Conservation (phyloP, 1,140 invertebrate species). For the Calosoma granatense region DNA sequence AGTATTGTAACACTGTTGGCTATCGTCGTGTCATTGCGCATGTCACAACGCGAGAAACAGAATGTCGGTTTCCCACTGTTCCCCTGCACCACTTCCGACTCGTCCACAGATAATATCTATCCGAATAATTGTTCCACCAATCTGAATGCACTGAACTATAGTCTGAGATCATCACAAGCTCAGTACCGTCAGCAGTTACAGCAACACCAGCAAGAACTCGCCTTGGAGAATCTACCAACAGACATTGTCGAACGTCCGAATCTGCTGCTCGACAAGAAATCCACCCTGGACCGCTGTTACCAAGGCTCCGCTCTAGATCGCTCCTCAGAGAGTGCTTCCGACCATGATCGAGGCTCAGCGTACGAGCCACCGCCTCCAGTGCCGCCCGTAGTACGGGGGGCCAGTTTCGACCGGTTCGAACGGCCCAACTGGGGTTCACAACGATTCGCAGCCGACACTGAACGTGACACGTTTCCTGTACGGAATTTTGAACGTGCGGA, state of each 20-base stretch:
- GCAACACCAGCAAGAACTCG: constrained; percentile 36
- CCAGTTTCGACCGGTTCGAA: constrained; percentile 32
- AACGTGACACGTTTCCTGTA: constrained; percentile 17
- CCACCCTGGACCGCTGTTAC: constrained; percentile 36
- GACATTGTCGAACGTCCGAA: constrained; percentile 40
- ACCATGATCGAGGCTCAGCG: not conserved
- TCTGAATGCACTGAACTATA: constrained; percentile 73
- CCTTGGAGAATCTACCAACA: constrained; percentile 39
- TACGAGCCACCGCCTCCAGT: not conserved
- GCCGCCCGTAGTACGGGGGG: constrained; percentile 16
- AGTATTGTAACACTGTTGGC: constrained; percentile 70
- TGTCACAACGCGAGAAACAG: constrained; percentile 45
- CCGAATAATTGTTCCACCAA: constrained; percentile 77
- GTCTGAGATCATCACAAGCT: constrained; percentile 63
- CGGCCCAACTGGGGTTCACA: constrained; percentile 32
- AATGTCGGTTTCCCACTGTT: constrained; percentile 61
- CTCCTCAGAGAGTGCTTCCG: not conserved
- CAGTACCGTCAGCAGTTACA: constrained; percentile 39
- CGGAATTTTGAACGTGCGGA: constrained; percentile 17
- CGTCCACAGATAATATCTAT: constrained; percentile 70
- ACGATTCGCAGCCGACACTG: constrained; percentile 23
- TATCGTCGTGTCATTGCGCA: constrained; percentile 68
- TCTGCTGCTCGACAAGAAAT: constrained; percentile 42
- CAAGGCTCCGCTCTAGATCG: constrained; percentile 23
- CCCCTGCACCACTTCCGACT: constrained; percentile 64